phyloP scores from a whole-genome alignment of 64 coral and sea anemone genomes.

The Montipora capricornis region DNA sequence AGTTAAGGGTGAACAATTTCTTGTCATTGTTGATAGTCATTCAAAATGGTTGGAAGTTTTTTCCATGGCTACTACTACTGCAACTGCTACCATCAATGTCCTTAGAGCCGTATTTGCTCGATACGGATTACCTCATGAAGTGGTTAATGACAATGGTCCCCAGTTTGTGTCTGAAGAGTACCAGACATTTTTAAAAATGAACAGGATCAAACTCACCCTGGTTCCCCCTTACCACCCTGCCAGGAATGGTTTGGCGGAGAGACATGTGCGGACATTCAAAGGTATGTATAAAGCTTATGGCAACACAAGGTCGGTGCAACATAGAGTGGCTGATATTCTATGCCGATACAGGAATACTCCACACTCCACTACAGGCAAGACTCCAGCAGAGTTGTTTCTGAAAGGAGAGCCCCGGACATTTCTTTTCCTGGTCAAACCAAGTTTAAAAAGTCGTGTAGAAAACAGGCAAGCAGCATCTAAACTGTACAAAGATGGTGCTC shows the following conservation, averaged over 20 bases:
- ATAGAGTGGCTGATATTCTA: background rate
- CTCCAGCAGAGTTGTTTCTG: constrained; percentile 14
- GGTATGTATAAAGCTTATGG: background rate
- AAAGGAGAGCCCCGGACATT: constrained; percentile 26
- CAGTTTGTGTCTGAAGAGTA: constrained; percentile 24
- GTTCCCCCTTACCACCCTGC: constrained; percentile 38
- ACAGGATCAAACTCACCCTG: constrained; percentile 29
- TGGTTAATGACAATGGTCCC: constrained; percentile 5
- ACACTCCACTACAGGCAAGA: constrained; percentile 8
- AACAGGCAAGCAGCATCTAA: constrained; percentile 44
- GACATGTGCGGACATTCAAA: background rate
- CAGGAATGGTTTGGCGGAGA: constrained; percentile 46
- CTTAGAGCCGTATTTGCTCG: background rate
- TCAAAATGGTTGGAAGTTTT: background rate
- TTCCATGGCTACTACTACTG: background rate
- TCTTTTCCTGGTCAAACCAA: constrained; percentile 20
- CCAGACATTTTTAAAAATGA: constrained; percentile 38
- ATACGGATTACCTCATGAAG: background rate
- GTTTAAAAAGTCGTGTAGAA: constrained; percentile 6
- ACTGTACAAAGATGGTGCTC: constrained; percentile 51
- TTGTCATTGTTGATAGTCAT: constrained; percentile 8
- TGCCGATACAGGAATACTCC: constrained; percentile 22
- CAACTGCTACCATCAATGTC: background rate
- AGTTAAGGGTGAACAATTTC: constrained; percentile 16
- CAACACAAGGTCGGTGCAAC: background rate